Conservation (phyloP, 2,888 invertebrate genomes). For the Hyppa rectilinea region DNA sequence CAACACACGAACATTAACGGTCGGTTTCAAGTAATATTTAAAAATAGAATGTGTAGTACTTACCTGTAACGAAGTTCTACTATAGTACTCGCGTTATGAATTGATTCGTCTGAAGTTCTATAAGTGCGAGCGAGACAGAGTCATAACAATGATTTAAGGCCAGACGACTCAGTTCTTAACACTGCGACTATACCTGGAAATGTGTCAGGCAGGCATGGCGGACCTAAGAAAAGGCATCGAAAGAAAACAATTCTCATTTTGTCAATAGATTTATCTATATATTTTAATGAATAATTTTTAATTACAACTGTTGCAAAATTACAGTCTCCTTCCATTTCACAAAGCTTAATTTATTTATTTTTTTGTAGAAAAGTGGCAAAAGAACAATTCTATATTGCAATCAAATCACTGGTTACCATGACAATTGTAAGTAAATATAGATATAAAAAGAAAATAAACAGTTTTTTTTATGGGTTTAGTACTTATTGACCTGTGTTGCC, state of each 20-base stretch:
- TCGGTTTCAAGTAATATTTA: too few species aligned
- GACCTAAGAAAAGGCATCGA: conserved; percentile 1
- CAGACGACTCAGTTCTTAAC: too few species aligned
- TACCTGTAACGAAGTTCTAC: too few species aligned
- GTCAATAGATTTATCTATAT: conserved; percentile 91
- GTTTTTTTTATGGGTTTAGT: conserved; percentile 41
- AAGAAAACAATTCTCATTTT: conserved; percentile 81
- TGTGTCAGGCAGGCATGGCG: too few species aligned
- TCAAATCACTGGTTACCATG: conserved; percentile 76
- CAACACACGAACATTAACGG: too few species aligned
- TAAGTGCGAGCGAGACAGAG: too few species aligned
- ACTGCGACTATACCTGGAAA: too few species aligned
- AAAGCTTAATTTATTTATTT: conserved; percentile 75
- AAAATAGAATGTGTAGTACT: too few species aligned
- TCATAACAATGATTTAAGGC: too few species aligned
- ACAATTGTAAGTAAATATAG: conserved; percentile 48
- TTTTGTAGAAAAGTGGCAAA: conserved; percentile 84
- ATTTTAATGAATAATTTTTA: conserved; percentile 90
- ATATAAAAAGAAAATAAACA: conserved; percentile 44
- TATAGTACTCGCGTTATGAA: too few species aligned
- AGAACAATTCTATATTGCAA: conserved; percentile 82
- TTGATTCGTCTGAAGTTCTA: too few species aligned
- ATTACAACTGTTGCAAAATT: conserved; percentile 87
- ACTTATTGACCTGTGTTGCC: conserved; percentile 34
- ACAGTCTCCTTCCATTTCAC: conserved; percentile 83